These are phyloP conservation scores for Dione vanillae DNA, from an alignment of 2,888 invertebrate species.

Conservation along the genomic window DNA sequence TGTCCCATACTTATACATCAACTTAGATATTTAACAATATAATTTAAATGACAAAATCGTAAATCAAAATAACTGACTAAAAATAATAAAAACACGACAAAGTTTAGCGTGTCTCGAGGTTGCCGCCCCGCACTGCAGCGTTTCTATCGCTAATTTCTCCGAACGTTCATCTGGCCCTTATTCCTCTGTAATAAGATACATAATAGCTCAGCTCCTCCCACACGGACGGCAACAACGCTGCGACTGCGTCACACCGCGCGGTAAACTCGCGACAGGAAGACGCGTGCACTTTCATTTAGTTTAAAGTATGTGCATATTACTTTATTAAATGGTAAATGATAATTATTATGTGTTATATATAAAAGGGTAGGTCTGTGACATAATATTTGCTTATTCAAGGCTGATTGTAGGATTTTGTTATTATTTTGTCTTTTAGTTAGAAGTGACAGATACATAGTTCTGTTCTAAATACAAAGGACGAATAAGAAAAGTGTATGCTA, in stretches of 20 bases:
- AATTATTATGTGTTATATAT: neutral
- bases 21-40: no score
- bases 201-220: neutral
- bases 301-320: neutral
- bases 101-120: conserved; percentile 36
- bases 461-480: no score
- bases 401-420: neutral
- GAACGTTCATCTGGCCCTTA: conserved; percentile 13
- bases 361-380: neutral
- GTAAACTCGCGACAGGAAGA: conserved; percentile 39
- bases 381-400: neutral
- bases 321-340: neutral
- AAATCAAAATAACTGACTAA: neutral
- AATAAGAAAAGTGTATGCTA: no score
- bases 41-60: no score
- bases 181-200: neutral
- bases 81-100: neutral
- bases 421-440: neutral
- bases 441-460: neutral
- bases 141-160: neutral
- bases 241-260: conserved; percentile 60
- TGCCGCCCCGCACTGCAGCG: conserved; percentile 45
- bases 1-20: no score
- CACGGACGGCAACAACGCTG: conserved; percentile 48
- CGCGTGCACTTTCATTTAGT: conserved; percentile 28